These are phyloP conservation scores for Drosophila differens DNA, from an alignment of 2,888 invertebrate species.

Conservation along the genomic window DNA sequence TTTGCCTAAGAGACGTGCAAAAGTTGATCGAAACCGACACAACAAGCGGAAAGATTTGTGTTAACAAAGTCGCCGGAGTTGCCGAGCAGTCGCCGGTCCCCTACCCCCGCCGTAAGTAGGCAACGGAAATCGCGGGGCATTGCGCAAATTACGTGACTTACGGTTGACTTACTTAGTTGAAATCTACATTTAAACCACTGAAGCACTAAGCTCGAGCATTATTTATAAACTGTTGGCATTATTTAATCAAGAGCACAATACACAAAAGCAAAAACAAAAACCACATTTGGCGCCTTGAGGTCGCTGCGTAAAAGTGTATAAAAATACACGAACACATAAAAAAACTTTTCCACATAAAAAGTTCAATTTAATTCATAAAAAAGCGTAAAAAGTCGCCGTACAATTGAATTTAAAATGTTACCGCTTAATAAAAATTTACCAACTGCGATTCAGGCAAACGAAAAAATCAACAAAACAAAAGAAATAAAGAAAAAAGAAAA, in stretches of 20 bases:
- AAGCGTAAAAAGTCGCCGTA: slow-evolving; percentile 64
- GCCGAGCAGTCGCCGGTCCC: not conserved
- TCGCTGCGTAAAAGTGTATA: slow-evolving; percentile 59
- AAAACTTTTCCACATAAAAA: slow-evolving; percentile 72
- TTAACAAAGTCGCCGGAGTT: slow-evolving; percentile 68
- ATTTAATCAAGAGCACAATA: slow-evolving; percentile 60
- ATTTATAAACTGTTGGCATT: slow-evolving; percentile 74
- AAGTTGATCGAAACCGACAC: slow-evolving; percentile 70
- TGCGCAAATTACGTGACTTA: slow-evolving; percentile 77
- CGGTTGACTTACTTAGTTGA: slow-evolving; percentile 9
- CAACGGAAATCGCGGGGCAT: slow-evolving; percentile 71
- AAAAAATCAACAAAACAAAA: slow-evolving; percentile 18
- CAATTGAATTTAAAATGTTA: slow-evolving; percentile 80
- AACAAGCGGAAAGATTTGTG: slow-evolving; percentile 81
- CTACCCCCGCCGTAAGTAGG: slow-evolving; percentile 44
- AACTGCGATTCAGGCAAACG: slow-evolving; percentile 34
- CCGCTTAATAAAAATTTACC: slow-evolving; percentile 71
- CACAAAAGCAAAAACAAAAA: slow-evolving; percentile 29
- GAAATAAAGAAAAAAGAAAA: slow-evolving; percentile 1
- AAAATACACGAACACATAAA: slow-evolving; percentile 34
- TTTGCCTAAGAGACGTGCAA: slow-evolving; percentile 44
- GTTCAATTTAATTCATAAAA: slow-evolving; percentile 81
- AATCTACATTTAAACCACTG: slow-evolving; percentile 69
- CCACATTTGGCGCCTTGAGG: slow-evolving; percentile 71
- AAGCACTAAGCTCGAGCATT: slow-evolving; percentile 67